Base-by-base conservation (phyloP, 2,797 vertebrate genomes). In the Gymnocypris eckloni region DNA sequence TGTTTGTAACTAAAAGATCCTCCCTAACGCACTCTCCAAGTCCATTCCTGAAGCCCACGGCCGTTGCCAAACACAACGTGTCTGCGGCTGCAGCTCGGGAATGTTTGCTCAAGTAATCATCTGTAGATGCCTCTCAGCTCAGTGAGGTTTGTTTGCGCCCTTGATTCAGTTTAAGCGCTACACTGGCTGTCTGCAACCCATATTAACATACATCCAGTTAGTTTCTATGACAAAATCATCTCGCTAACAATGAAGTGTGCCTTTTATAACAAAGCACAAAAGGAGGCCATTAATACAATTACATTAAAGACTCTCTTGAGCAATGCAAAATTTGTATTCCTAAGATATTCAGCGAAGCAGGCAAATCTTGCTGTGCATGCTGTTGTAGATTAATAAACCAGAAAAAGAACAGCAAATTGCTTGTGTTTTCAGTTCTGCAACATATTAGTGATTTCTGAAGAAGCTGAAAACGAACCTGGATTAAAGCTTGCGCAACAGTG, bases 61-160 rank as follows among this genome's bases (percentile, higher is more conserved):
- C 84, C 77, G 85, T 86, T 91, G 92, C 91, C 91, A 92, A 89
- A 91, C 89, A 71, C 92, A 94, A 93, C 88, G 72, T 91, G 93
- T 91, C 93, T 89, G 88, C 89, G 91, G 86, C 90, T 92, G 90
- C 82, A 91, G 90, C 41, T 25, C 84, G 91, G 91, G 91, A 93
- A 93, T 94, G 92, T 94, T 93, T 93, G 93, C 89, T 92, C 89
- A 88, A 83, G 91, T 88, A 86, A 87, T 84, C 87, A 70, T 80
- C 90, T 92, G 50, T 77, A 66, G 85, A 70, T 52, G 91, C 78
- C 85, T 81, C 91, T 89, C 82, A 76, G 85, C 89, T 91, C 90
- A 90, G 86, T 89, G 89, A 77, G 59, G 75, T 84, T 71, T 86
- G 81, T 83, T 77, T 82, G 64, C 86, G 37, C 81, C 85, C 43